Evolutionary conservation across 2,888 invertebrate genomes (phyloP).

Genomic region (Zygaena filipendulae): DNA sequence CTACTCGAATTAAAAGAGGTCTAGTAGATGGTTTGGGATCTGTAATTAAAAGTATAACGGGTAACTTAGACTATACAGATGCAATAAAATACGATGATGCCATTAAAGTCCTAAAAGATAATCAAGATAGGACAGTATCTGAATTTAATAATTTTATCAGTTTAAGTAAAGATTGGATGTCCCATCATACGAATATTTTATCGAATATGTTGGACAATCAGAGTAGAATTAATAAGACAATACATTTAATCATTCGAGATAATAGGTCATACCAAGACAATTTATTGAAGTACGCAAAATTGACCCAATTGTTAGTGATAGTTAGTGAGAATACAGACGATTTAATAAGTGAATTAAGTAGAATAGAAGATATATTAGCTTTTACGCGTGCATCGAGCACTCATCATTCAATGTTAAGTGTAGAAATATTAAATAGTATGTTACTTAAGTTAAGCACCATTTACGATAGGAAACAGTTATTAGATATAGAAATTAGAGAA

Average conservation of each 20-base stretch:
- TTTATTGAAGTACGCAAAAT: constrained; percentile 10
- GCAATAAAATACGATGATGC: constrained; percentile 18
- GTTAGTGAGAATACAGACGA: constrained; percentile 3
- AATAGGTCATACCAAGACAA: constrained; percentile 2
- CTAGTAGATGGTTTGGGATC: constrained; percentile 11
- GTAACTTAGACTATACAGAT: constrained; percentile 18
- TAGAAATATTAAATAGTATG: constrained; percentile 7
- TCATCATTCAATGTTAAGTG: constrained; percentile 5
- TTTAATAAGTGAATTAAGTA: background rate
- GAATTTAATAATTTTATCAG: constrained; percentile 18
- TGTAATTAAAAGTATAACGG: constrained; percentile 17
- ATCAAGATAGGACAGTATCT: constrained; percentile 13
- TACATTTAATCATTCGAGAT: constrained; percentile 8
- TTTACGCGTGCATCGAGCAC: constrained; percentile 1
- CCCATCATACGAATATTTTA: constrained; percentile 9
- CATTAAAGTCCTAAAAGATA: constrained; percentile 14
- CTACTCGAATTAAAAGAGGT: constrained; percentile 10
- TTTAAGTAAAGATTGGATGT: constrained; percentile 16
- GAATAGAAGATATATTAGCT: no score
- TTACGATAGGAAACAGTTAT: constrained; percentile 5
- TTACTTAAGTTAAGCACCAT: constrained; percentile 5
- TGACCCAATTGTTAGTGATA: constrained; percentile 6
- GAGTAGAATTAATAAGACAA: constrained; percentile 6
- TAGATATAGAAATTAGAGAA: constrained; percentile 8
- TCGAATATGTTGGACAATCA: constrained; percentile 12